These are phyloP conservation scores for Adela reaumurella DNA, from an alignment of 2,888 invertebrate genomes.

Conservation along the genomic window DNA sequence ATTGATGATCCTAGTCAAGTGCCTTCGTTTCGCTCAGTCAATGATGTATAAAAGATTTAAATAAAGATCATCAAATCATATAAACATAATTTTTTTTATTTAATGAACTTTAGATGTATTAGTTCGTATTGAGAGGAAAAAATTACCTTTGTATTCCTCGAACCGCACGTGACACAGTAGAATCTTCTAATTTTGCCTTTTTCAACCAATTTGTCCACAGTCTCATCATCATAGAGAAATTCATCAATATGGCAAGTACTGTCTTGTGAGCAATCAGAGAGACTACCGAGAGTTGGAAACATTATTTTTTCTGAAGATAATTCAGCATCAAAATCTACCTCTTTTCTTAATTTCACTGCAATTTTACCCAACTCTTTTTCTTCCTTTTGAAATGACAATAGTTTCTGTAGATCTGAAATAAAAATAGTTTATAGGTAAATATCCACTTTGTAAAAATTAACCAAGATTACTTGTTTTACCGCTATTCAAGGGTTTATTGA, in stretches of 20 bases:
- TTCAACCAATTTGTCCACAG: conserved; percentile 44
- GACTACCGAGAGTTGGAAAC: conserved; percentile 38
- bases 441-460: no score
- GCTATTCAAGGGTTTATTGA: no score
- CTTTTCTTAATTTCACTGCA: conserved; percentile 14
- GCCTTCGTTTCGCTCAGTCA: no score
- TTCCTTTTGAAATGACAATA: conserved; percentile 21
- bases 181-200: conserved; percentile 29
- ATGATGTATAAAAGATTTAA: no score
- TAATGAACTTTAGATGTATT: not conserved
- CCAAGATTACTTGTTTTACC: no score
- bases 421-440: not conserved
- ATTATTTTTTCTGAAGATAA: conserved; percentile 34
- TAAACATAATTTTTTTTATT: no score
- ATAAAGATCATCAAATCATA: no score
- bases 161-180: conserved; percentile 37
- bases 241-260: conserved; percentile 64
- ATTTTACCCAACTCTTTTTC: conserved; percentile 31
- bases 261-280: conserved; percentile 48
- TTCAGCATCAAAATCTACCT: conserved; percentile 37
- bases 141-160: conserved; percentile 30
- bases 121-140: conserved; percentile 1
- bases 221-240: conserved; percentile 65
- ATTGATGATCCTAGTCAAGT: no score
- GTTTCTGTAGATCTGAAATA: conserved; percentile 28